Evolutionary conservation across 2,888 invertebrate species (phyloP).

Genomic region (Eulithis testata): DNA sequence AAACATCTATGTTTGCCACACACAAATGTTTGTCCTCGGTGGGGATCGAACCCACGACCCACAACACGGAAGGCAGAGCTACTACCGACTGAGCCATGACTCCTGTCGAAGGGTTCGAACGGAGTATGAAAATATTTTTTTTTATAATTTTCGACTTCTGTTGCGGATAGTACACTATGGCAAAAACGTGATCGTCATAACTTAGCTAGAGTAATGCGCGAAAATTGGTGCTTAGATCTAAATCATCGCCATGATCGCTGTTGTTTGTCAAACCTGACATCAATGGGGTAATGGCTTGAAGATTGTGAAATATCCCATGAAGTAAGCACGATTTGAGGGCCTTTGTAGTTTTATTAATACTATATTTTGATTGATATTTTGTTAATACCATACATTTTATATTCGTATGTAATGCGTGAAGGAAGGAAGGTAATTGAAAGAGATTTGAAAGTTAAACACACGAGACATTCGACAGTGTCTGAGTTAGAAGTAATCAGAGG

Average conservation of each 20-base stretch:
- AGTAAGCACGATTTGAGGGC: slow-evolving; percentile 9
- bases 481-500: too few species aligned
- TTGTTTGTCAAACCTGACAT: slow-evolving; percentile 18
- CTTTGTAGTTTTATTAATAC: not conserved
- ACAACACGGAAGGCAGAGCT: too few species aligned
- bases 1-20: too few species aligned
- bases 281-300: slow-evolving; percentile 20
- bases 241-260: slow-evolving; percentile 16
- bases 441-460: too few species aligned
- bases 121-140: too few species aligned
- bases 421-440: too few species aligned
- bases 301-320: slow-evolving; percentile 15
- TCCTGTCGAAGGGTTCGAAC: too few species aligned
- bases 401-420: too few species aligned
- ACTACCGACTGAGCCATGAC: too few species aligned
- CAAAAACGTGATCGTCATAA: slow-evolving; percentile 26
- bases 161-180: slow-evolving; percentile 1
- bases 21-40: too few species aligned
- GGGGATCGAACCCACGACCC: too few species aligned
- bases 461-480: too few species aligned
- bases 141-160: not conserved
- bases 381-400: not conserved
- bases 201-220: slow-evolving; percentile 10
- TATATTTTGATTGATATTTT: not conserved
- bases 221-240: slow-evolving; percentile 15